These are phyloP conservation scores for Halocynthia roretzi DNA, from an alignment of 23 tunicate species.

Conservation along the genomic window DNA sequence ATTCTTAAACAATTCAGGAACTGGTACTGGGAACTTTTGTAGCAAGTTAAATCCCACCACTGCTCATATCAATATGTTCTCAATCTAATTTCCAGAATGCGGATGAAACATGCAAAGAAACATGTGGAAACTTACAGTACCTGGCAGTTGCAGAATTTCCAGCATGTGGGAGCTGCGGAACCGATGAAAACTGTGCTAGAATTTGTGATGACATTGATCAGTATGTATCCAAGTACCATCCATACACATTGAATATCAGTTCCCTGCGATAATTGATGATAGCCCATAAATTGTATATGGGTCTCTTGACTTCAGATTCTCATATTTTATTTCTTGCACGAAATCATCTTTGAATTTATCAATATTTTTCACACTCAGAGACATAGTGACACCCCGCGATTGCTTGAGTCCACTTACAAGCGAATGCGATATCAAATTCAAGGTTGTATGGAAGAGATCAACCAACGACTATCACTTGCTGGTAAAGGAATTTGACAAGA, in stretches of 20 bases:
- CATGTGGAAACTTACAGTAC: constrained; percentile 28
- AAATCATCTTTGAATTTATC: neutral
- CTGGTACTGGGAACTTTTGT: no score
- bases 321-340: neutral
- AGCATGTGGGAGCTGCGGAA: constrained; percentile 22
- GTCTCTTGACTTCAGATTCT: no score
- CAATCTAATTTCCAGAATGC: constrained; percentile 18
- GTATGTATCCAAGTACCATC: constrained; percentile 12
- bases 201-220: constrained; percentile 27
- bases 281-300: neutral
- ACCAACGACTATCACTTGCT: constrained; percentile 39
- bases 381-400: neutral
- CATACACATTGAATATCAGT: neutral
- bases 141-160: constrained; percentile 18
- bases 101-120: constrained; percentile 17
- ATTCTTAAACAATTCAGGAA: no score
- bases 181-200: constrained; percentile 10
- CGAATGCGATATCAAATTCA: constrained; percentile 22
- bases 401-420: constrained; percentile 22
- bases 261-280: neutral
- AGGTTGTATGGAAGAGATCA: constrained; percentile 49
- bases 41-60: no score
- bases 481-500: constrained; percentile 43
- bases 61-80: neutral
- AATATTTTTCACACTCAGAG: neutral